Conservation (phyloP, 2,888 invertebrate genomes). For the Eupithecia abbreviata region DNA sequence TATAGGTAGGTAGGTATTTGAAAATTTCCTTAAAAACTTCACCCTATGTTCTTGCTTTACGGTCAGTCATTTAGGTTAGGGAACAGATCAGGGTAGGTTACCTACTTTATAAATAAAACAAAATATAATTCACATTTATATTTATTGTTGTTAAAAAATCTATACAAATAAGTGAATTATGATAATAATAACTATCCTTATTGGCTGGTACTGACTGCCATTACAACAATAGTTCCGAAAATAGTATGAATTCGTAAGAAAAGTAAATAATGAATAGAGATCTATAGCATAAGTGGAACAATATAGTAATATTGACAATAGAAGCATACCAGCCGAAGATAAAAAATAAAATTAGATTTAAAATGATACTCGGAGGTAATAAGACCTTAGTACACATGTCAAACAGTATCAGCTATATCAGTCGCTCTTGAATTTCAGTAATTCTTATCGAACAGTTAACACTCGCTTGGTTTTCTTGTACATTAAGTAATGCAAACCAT, state of each 20-base stretch:
- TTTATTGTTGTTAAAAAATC: constrained; percentile 83
- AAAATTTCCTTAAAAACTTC: too few species aligned
- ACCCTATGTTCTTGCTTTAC: too few species aligned
- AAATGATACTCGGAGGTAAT: constrained; percentile 84
- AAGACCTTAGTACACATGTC: constrained; percentile 77
- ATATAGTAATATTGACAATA: constrained; percentile 41
- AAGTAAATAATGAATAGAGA: constrained; percentile 36
- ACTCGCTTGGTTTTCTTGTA: constrained; percentile 54
- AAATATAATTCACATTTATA: constrained; percentile 80
- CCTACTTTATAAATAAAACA: constrained; percentile 60
- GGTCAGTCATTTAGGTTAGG: not conserved
- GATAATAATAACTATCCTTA: constrained; percentile 76
- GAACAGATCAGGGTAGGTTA: not conserved
- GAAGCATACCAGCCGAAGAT: constrained; percentile 63
- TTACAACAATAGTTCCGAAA: constrained; percentile 44
- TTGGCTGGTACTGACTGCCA: constrained; percentile 66
- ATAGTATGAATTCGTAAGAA: constrained; percentile 39
- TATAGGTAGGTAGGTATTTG: too few species aligned
- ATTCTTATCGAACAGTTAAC: constrained; percentile 58
- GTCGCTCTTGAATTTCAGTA: constrained; percentile 69
- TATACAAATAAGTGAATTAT: constrained; percentile 83
- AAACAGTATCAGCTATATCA: constrained; percentile 79
- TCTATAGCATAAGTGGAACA: constrained; percentile 45
- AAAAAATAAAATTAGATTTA: constrained; percentile 75
- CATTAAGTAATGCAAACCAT: constrained; percentile 57